Conservation (phyloP, 1,140 invertebrate genomes). For the Delia radicum region DNA sequence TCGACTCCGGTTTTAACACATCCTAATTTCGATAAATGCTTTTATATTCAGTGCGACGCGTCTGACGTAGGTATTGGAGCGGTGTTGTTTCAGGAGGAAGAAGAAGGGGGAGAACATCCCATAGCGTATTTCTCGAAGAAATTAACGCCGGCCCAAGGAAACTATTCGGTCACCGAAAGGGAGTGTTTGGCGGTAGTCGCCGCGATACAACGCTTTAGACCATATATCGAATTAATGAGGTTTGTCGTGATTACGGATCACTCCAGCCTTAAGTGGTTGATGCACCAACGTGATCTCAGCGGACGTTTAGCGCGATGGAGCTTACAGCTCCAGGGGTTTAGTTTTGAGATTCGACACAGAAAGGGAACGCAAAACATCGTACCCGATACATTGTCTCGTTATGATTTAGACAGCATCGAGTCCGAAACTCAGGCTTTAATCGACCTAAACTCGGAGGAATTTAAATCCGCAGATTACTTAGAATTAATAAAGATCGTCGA, state of each 20-base stretch:
- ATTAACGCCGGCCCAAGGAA: background rate
- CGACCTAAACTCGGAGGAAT: too few relatives aligned
- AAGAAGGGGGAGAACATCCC: constrained; percentile 27
- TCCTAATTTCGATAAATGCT: constrained; percentile 47
- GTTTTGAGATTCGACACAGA: too few relatives aligned
- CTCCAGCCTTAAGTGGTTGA: too few relatives aligned
- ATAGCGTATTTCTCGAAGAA: constrained; percentile 26
- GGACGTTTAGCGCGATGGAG: too few relatives aligned
- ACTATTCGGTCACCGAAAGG: constrained; percentile 8
- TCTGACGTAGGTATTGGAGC: constrained; percentile 47
- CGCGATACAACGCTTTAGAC: constrained; percentile 53
- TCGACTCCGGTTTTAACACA: constrained; percentile 44
- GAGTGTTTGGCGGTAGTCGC: constrained; percentile 11
- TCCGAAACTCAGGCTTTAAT: too few relatives aligned
- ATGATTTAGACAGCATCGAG: too few relatives aligned
- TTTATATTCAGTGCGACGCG: too few relatives aligned
- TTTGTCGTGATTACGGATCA: constrained; percentile 52
- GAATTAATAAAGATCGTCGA: too few relatives aligned
- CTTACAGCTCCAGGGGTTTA: background rate
- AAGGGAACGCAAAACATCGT: too few relatives aligned
- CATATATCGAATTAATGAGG: constrained; percentile 52
- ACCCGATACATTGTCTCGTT: too few relatives aligned
- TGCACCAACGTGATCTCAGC: background rate
- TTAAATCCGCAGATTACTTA: too few relatives aligned
- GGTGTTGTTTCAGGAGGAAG: constrained; percentile 42